Percentiles rank a stretch among this genome's conserved stretches.
phyloP scores from a whole-genome alignment of 2,888 invertebrate genomes.

The Thelaira solivaga region DNA sequence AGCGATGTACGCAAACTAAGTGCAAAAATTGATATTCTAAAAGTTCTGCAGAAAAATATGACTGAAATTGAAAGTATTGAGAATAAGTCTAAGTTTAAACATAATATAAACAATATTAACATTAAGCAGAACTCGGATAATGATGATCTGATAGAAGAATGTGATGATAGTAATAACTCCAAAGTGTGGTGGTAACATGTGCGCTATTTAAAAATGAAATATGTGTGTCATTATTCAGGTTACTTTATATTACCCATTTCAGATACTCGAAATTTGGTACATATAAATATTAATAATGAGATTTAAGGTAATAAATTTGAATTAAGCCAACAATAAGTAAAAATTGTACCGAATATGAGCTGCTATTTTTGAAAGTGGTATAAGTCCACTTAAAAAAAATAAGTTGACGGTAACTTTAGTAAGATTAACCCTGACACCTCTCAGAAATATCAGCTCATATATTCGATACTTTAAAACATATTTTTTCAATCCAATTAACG shows the following conservation, averaged over 20 bases:
- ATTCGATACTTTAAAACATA: no score
- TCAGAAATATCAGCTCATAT: no score
- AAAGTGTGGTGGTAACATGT: slow-evolving; percentile 50
- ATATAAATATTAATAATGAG: no score
- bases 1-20: slow-evolving; percentile 42
- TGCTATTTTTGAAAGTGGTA: no score
- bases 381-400: no score
- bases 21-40: slow-evolving; percentile 55
- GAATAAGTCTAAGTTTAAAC: not conserved
- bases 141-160: slow-evolving; percentile 42
- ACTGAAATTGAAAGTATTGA: slow-evolving; percentile 34
- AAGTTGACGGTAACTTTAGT: no score
- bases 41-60: slow-evolving; percentile 44
- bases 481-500: no score
- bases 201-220: not conserved
- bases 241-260: not conserved
- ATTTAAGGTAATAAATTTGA: no score
- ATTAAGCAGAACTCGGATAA: not conserved
- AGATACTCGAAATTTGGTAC: no score
- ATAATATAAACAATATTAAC: not conserved
- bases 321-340: no score
- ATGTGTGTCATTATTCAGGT: not conserved
- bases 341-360: no score
- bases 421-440: no score
- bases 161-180: slow-evolving; percentile 37